Percentiles rank a stretch among this genome's conserved stretches.
Evolutionary conservation across 2,113 vertebrate genomes (phyloP).

Genomic region (Limnothrissa miodon): DNA sequence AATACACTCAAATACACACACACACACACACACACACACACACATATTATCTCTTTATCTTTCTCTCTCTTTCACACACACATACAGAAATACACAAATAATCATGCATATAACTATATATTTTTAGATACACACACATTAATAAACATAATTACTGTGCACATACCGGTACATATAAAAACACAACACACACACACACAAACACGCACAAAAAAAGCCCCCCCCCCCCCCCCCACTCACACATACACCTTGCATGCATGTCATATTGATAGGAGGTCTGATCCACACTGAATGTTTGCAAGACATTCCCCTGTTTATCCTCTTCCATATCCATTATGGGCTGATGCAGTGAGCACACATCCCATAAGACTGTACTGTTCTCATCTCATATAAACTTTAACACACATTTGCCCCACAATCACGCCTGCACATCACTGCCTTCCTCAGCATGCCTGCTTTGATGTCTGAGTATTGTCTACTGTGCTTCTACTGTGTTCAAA

Average conservation of each 20-base stretch:
- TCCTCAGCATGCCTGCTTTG: background rate
- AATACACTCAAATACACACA: background rate
- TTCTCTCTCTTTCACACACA: too few relatives aligned
- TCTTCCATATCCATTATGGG: background rate
- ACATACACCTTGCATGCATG: background rate
- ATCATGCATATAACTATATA: too few relatives aligned
- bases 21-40: slow-evolving; percentile 14
- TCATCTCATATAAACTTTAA: background rate
- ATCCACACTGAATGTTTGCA: background rate
- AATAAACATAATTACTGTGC: too few relatives aligned
- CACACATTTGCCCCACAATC: background rate
- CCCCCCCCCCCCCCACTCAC: too few relatives aligned
- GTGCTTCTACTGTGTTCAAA: background rate
- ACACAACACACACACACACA: slow-evolving; percentile 40
- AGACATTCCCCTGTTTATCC: background rate
- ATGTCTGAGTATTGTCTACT: background rate
- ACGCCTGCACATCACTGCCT: background rate
- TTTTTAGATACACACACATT: too few relatives aligned
- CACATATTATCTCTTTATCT: too few relatives aligned
- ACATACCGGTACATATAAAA: too few relatives aligned
- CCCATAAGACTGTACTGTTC: background rate
- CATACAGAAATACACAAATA: too few relatives aligned
- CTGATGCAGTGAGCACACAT: background rate
- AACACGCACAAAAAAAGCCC: slow-evolving; percentile 34
- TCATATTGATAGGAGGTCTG: background rate